Evolutionary conservation across 2,797 vertebrate genomes (phyloP).

Genomic region (Coregonus suidteri): DNA sequence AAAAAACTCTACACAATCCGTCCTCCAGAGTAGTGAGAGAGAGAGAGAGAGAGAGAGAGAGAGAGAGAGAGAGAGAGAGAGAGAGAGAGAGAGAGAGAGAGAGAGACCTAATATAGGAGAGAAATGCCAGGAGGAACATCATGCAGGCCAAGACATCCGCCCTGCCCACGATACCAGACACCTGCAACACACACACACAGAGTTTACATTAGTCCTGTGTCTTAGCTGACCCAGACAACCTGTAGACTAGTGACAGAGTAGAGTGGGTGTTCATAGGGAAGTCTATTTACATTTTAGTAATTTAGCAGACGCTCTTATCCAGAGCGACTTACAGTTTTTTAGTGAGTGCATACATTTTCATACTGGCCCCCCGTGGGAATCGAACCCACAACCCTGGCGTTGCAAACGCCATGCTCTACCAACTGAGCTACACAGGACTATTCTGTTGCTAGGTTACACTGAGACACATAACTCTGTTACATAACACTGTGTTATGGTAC

Average conservation of each 20-base stretch:
- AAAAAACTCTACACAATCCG: neutral
- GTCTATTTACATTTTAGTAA: neutral
- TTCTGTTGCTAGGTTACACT: conserved; percentile 25
- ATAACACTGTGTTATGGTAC: neutral
- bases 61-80: conserved; percentile 11
- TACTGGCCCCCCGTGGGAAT: no score
- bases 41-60: neutral
- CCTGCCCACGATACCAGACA: conserved; percentile 95
- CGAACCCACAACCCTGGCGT: no score
- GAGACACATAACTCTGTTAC: neutral
- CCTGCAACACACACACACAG: conserved; percentile 72
- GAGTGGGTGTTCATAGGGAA: neutral
- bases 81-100: neutral
- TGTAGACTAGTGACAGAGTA: neutral
- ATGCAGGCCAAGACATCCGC: conserved; percentile 92
- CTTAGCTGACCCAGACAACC: neutral
- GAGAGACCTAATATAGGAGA: conserved; percentile 83
- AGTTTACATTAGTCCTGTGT: neutral
- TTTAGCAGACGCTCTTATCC: no score
- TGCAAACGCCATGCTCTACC: no score
- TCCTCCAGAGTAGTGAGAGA: neutral
- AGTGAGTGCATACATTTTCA: no score
- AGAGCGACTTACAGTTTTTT: no score
- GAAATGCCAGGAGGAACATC: conserved; percentile 92
- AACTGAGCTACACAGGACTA: no score